These are phyloP conservation scores for Bryconaethiops microstoma DNA, from an alignment of 2,797 vertebrate genomes.

Conservation along the genomic window DNA sequence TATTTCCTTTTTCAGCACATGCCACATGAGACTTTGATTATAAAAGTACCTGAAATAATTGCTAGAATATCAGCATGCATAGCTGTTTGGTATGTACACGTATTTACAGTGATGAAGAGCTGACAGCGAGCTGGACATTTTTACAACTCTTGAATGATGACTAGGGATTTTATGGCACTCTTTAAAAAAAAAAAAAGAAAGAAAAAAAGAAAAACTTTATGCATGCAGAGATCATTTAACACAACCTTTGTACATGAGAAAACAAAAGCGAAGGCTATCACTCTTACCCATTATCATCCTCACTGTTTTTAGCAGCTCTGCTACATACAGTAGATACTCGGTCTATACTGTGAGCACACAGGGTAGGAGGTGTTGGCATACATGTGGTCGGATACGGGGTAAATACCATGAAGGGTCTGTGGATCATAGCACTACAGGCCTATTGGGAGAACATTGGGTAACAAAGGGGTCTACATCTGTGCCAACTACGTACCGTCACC, in stretches of 20 bases:
- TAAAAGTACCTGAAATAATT: conserved; percentile 99
- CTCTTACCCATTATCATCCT: conserved; percentile 22
- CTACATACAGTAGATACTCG: conserved; percentile 81
- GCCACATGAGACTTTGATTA: conserved; percentile 89
- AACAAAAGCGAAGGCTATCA: conserved; percentile 45
- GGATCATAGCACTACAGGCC: conserved; percentile 84
- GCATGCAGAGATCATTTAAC: conserved; percentile 91
- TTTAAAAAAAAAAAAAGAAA: conserved; percentile 37
- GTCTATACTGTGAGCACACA: conserved; percentile 27
- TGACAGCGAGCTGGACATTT: conserved; percentile 73
- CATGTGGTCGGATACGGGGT: conserved; percentile 12
- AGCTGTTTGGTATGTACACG: conserved; percentile 91
- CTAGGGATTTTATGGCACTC: conserved; percentile 64
- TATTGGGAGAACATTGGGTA: conserved; percentile 88
- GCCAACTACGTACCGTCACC: conserved; percentile 72
- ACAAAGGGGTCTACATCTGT: conserved; percentile 86
- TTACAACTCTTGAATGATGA: conserved; percentile 55
- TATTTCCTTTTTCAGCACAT: conserved; percentile 80
- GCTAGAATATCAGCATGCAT: conserved; percentile 95
- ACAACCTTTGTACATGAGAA: conserved; percentile 62
- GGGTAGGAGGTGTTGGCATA: conserved; percentile 21
- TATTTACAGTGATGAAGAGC: conserved; percentile 76
- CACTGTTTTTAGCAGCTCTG: conserved; percentile 50
- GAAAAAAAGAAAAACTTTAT: conserved; percentile 65
- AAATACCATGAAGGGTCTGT: conserved; percentile 78